A percentile compares a stretch with the other conserved stretches of the same genome.
These are phyloP conservation scores for Meloidogyne floridensis DNA, from an alignment of 1,140 invertebrate species.

Conservation along the genomic window DNA sequence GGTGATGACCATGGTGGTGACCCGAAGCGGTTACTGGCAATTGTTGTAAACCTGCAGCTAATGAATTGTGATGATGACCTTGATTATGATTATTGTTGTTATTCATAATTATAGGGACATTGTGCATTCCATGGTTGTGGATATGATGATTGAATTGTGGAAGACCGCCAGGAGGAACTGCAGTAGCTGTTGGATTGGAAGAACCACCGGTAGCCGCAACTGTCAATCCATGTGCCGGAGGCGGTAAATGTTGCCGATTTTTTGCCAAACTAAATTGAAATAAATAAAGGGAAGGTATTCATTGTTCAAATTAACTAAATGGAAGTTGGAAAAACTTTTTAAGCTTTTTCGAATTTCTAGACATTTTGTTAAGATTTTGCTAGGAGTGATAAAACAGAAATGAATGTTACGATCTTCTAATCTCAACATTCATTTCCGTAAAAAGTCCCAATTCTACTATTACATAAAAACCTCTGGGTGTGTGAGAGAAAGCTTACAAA, in stretches of 20 bases:
- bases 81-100: constrained; percentile 11
- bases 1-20: background rate
- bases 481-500: constrained; percentile 12
- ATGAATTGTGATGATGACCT: background rate
- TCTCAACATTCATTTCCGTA: too few species aligned
- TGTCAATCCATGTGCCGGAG: background rate
- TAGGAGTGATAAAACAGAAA: too few species aligned
- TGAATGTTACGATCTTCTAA: too few species aligned
- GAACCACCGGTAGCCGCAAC: background rate
- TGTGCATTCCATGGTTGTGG: background rate
- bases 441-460: too few species aligned
- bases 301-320: too few species aligned
- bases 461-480: background rate
- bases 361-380: too few species aligned
- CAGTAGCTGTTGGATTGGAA: background rate
- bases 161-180: background rate
- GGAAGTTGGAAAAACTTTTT: too few species aligned
- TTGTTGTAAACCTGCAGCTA: background rate
- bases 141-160: background rate
- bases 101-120: constrained; percentile 8
- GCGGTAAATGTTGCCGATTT: constrained; percentile 15
- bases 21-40: constrained; percentile 1
- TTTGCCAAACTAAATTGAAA: constrained; percentile 19
- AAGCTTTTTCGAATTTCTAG: too few species aligned
- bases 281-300: background rate